Percentiles rank a stretch among this genome's conserved stretches.
phyloP scores from a whole-genome alignment of 2,113 vertebrate genomes.

The Tragelaphus strepsiceros region DNA sequence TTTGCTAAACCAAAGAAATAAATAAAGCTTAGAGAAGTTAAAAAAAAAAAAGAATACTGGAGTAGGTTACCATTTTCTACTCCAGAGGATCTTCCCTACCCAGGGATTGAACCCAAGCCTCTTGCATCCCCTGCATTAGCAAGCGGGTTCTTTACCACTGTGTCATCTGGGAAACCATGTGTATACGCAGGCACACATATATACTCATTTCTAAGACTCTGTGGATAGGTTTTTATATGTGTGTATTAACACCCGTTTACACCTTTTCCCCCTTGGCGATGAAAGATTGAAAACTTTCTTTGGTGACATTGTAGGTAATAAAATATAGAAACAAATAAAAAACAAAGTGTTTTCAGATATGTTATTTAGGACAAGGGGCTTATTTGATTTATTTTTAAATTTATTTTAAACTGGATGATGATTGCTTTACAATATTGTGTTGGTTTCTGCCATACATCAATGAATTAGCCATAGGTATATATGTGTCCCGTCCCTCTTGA shows the following conservation, averaged over 20 bases:
- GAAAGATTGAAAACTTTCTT: neutral
- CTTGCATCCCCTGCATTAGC: neutral
- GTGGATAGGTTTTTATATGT: neutral
- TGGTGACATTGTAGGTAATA: neutral
- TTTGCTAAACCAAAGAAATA: too few species aligned
- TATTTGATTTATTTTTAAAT: neutral
- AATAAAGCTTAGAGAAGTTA: too few species aligned
- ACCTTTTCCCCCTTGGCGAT: neutral
- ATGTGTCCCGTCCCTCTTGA: neutral
- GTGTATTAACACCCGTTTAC: neutral
- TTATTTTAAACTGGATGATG: neutral
- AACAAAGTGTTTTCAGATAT: neutral
- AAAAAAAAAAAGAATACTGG: neutral
- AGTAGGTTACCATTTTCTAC: neutral
- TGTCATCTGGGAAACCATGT: neutral
- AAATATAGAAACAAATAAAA: neutral
- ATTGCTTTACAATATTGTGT: neutral
- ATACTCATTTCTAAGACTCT: neutral
- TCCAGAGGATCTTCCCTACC: neutral
- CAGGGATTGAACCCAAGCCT: neutral
- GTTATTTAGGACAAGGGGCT: conserved; percentile 16
- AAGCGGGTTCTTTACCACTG: neutral
- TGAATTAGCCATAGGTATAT: neutral
- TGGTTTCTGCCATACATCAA: neutral
- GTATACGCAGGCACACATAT: neutral